Percentiles rank a stretch among this genome's conserved stretches.
These are phyloP conservation scores for Euborellia annulipes DNA, from an alignment of 1,140 invertebrate genomes.

Conservation along the genomic window DNA sequence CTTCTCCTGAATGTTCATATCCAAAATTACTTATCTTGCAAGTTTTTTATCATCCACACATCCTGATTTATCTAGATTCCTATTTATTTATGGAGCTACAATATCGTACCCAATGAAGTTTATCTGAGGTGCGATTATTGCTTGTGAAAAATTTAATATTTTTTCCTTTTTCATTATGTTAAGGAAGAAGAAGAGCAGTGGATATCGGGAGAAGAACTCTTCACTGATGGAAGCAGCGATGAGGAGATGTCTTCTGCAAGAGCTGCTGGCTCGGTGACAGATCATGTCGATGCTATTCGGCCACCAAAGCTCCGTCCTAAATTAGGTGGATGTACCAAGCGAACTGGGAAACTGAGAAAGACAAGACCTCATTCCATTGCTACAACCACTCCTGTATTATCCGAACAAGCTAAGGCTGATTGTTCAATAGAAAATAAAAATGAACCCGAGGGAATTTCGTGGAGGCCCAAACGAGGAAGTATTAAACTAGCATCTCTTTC, in stretches of 20 bases:
- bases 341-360: background rate
- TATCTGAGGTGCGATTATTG: too few relatives aligned
- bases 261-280: background rate
- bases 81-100: too few relatives aligned
- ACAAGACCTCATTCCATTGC: background rate
- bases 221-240: slow-evolving; percentile 19
- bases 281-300: slow-evolving; percentile 7
- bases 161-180: too few relatives aligned
- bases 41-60: too few relatives aligned
- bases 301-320: slow-evolving; percentile 1
- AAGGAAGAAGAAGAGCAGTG: slow-evolving; percentile 20
- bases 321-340: background rate
- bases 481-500: slow-evolving; percentile 14
- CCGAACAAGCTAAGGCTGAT: background rate
- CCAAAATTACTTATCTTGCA: too few relatives aligned
- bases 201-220: slow-evolving; percentile 19
- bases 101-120: too few relatives aligned
- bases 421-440: background rate
- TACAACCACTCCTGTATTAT: background rate
- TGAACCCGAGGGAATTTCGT: slow-evolving; percentile 12
- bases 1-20: too few relatives aligned
- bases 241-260: slow-evolving; percentile 11
- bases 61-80: too few relatives aligned
- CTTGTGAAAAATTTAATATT: too few relatives aligned
- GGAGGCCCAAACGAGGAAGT: slow-evolving; percentile 19